Conservation (phyloP, 2,888 invertebrate genomes). For the Punctoribates punctum region DNA sequence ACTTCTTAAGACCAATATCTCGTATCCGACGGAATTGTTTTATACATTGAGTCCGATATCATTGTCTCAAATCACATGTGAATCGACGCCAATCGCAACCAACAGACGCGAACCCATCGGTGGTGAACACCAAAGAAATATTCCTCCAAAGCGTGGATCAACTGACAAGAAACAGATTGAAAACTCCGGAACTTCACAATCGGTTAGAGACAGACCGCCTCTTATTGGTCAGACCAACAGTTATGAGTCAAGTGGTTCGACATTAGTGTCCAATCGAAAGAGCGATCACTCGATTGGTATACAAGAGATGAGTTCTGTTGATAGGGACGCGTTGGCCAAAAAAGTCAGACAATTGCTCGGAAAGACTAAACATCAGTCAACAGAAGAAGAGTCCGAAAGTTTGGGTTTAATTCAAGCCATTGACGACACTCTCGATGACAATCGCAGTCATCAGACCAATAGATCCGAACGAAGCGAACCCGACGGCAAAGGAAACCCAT, state of each 20-base stretch:
- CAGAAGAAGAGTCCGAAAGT: neutral
- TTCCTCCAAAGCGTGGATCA: too few species aligned
- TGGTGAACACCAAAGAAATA: neutral
- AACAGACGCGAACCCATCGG: constrained; percentile 28
- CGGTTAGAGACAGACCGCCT: neutral
- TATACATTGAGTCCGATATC: constrained; percentile 14
- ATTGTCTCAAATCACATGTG: neutral
- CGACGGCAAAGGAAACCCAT: constrained; percentile 29
- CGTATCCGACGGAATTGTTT: constrained; percentile 31
- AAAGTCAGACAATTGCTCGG: constrained; percentile 11
- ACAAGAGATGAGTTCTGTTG: neutral
- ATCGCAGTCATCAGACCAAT: neutral
- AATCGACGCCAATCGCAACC: neutral
- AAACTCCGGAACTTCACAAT: neutral
- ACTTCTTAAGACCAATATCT: neutral
- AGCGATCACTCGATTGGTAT: neutral
- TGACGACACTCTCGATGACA: neutral
- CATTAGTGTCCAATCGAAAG: neutral
- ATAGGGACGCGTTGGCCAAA: constrained; percentile 16
- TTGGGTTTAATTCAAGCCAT: neutral
- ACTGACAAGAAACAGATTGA: neutral
- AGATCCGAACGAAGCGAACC: constrained; percentile 18
- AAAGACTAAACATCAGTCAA: neutral
- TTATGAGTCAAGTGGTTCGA: neutral
- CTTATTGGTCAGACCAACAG: constrained; percentile 14